phyloP scores from a whole-genome alignment of 2,888 invertebrate species.

The Argynnis bischoffii region DNA sequence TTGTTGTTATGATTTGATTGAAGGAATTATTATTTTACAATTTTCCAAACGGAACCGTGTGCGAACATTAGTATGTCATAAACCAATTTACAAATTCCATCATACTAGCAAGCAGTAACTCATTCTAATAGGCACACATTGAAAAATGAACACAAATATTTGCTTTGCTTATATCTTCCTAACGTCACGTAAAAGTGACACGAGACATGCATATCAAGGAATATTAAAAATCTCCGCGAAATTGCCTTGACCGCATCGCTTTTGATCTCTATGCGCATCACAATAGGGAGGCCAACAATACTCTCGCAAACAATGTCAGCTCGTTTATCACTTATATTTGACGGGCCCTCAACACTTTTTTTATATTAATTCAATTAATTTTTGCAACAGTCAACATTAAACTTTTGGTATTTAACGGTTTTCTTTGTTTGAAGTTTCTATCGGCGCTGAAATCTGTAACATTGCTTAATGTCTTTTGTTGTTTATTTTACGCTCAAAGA shows the following conservation, averaged over 20 bases:
- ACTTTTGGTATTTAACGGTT: slow-evolving; percentile 18
- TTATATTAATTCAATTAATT: slow-evolving; percentile 29
- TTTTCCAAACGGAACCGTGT: no score
- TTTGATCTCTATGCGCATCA: slow-evolving; percentile 15
- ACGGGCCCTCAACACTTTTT: slow-evolving; percentile 24
- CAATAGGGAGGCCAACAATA: slow-evolving; percentile 20
- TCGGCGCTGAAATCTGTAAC: slow-evolving; percentile 6
- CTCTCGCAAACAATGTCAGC: slow-evolving; percentile 20
- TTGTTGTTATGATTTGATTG: no score
- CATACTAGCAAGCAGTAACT: slow-evolving; percentile 2
- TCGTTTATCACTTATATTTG: slow-evolving; percentile 32
- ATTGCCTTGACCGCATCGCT: slow-evolving; percentile 20
- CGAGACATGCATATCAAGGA: slow-evolving; percentile 23
- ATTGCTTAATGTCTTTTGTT: not conserved
- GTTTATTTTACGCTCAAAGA: not conserved
- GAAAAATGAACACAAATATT: slow-evolving; percentile 26
- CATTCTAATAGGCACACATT: slow-evolving; percentile 16
- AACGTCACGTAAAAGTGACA: slow-evolving; percentile 15
- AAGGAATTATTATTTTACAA: no score
- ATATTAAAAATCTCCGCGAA: slow-evolving; percentile 26
- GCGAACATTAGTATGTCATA: no score
- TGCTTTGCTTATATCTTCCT: slow-evolving; percentile 19
- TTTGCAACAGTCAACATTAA: slow-evolving; percentile 7
- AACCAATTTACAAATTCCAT: not conserved
- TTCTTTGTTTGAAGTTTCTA: slow-evolving; percentile 13